phyloP scores from a whole-genome alignment of 2,797 vertebrate genomes.

The Urocyon cinereoargenteus region DNA sequence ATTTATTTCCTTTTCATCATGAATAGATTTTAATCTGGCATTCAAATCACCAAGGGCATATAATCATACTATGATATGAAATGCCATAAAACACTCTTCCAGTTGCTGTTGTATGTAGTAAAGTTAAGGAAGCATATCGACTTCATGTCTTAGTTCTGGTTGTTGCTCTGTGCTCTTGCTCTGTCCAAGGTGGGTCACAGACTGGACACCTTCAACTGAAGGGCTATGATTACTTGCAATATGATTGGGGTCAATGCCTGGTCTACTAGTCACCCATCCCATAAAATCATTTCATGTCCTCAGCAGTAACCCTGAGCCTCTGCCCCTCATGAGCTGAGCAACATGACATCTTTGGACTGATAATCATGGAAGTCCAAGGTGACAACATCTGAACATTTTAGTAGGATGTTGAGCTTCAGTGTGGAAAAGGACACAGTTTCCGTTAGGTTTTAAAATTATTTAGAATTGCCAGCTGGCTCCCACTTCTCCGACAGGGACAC shows the following conservation, averaged over 20 bases:
- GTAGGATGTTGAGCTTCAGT: background rate
- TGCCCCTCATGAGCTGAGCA: background rate
- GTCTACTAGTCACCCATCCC: background rate
- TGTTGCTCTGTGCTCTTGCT: background rate
- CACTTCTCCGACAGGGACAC: background rate
- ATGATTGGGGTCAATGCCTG: background rate
- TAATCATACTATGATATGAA: background rate
- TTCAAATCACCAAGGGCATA: background rate
- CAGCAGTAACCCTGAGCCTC: background rate
- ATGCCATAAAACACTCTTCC: background rate
- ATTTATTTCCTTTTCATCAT: conserved; percentile 19
- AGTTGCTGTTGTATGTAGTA: background rate
- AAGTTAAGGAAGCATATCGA: background rate
- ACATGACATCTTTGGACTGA: background rate
- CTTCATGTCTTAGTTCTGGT: background rate
- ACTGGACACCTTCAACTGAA: background rate
- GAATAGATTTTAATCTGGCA: background rate
- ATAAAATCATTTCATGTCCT: background rate
- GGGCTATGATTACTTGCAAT: background rate
- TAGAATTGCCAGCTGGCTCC: background rate
- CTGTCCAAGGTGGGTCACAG: background rate
- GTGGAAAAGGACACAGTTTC: background rate
- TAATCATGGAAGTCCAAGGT: too few species aligned
- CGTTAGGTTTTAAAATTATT: background rate
- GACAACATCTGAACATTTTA: background rate